Conservation (phyloP, 2,888 invertebrate genomes). For the Drosophila flavopinicola region DNA sequence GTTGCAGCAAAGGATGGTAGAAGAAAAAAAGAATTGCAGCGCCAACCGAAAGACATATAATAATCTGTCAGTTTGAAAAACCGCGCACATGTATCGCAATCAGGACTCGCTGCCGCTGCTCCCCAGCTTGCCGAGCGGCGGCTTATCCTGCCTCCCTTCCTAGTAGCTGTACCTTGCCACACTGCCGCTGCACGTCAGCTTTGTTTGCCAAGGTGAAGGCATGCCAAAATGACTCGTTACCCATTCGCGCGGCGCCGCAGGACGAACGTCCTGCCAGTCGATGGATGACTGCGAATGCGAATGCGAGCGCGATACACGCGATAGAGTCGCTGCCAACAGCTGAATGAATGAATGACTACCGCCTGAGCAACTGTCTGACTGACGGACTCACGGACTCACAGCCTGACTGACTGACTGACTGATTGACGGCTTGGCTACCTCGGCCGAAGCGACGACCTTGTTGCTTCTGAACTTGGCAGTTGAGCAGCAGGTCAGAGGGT, state of each 20-base stretch:
- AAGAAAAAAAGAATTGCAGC: constrained; percentile 47
- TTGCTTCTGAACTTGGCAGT: constrained; percentile 58
- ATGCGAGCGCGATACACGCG: constrained; percentile 25
- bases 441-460: constrained; percentile 53
- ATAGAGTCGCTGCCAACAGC: constrained; percentile 30
- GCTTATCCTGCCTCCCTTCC: constrained; percentile 3
- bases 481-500: constrained; percentile 18
- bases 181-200: constrained; percentile 52
- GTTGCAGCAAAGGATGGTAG: constrained; percentile 41
- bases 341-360: constrained; percentile 43
- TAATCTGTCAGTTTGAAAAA: constrained; percentile 76
- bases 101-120: constrained; percentile 52
- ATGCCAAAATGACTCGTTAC: constrained; percentile 59
- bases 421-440: constrained; percentile 44
- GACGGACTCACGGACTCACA: constrained; percentile 10
- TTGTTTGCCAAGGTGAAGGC: constrained; percentile 60
- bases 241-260: constrained; percentile 35
- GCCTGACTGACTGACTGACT: constrained; percentile 9
- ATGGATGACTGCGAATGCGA: constrained; percentile 48
- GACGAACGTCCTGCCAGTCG: constrained; percentile 43
- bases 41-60: constrained; percentile 68
- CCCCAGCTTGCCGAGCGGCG: constrained; percentile 22
- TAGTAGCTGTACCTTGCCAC: constrained; percentile 7
- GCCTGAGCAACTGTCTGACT: constrained; percentile 27
- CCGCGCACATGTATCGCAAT: constrained; percentile 74